Conservation (phyloP, 2,113 vertebrate genomes). For the Lucifuga dentata region DNA sequence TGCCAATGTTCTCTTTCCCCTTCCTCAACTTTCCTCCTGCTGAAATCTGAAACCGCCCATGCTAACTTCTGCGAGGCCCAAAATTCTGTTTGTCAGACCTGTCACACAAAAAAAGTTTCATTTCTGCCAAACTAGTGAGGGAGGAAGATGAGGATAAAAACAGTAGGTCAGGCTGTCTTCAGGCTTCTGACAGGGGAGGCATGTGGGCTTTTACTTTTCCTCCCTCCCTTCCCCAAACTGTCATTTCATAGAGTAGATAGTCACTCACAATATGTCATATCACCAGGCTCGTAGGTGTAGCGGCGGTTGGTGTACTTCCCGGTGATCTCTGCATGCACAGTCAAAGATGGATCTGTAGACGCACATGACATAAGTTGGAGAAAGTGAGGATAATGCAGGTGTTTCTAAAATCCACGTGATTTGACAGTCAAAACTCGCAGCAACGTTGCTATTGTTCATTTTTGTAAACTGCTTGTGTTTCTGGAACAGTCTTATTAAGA, state of each 20-base stretch:
- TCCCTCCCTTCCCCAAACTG: neutral
- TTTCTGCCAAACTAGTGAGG: conserved; percentile 12
- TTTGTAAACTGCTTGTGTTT: neutral
- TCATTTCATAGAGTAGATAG: conserved; percentile 12
- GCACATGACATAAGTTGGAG: neutral
- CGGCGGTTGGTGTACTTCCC: conserved; percentile 68
- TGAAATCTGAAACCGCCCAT: neutral
- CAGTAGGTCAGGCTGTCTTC: conserved; percentile 9
- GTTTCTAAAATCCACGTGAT: too few relatives aligned
- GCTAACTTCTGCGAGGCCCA: neutral
- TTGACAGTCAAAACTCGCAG: too few relatives aligned
- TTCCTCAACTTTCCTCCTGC: neutral
- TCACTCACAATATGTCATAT: conserved; percentile 76
- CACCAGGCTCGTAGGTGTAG: conserved; percentile 70
- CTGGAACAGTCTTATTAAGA: neutral
- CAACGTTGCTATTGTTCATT: too few relatives aligned
- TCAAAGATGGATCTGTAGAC: conserved; percentile 75
- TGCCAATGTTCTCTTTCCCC: neutral
- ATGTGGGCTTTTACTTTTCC: neutral
- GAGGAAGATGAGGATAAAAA: neutral
- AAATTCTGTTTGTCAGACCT: conserved; percentile 1
- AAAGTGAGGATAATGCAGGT: neutral
- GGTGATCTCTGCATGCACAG: conserved; percentile 72
- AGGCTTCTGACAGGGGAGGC: conserved; percentile 7
- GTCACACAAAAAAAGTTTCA: neutral